Percentiles rank a stretch among this genome's conserved stretches.
phyloP scores from a whole-genome alignment of 92 coral and sea anemone genomes.

The Micromussa lordhowensis region DNA sequence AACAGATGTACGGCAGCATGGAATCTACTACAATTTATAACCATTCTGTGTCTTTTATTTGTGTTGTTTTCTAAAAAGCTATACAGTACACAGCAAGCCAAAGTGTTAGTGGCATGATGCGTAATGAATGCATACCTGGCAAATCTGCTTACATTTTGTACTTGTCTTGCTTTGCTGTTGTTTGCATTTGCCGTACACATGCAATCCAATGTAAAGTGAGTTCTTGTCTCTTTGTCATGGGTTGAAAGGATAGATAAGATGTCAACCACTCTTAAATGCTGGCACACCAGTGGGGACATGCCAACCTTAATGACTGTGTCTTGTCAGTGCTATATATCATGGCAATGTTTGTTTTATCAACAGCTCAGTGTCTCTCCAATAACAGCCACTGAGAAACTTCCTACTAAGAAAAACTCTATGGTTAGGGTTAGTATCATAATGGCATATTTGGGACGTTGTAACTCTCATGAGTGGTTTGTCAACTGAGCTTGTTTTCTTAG shows the following conservation, averaged over 20 bases:
- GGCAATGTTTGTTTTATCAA: background rate
- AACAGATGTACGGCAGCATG: no score
- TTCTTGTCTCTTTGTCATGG: background rate
- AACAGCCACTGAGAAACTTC: background rate
- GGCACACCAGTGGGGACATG: no score
- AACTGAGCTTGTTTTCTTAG: no score
- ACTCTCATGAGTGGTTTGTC: background rate
- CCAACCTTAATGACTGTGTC: background rate
- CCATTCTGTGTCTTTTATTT: no score
- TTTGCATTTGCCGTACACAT: background rate
- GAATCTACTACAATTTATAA: no score
- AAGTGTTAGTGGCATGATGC: no score
- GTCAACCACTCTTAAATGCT: no score
- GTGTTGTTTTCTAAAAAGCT: no score
- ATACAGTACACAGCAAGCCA: no score
- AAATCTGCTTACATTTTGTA: no score
- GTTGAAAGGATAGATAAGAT: background rate
- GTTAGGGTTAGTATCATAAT: background rate
- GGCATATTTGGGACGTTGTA: background rate
- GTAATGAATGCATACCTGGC: no score
- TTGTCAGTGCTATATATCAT: background rate
- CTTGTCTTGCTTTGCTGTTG: background rate
- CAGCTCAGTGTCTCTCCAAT: slow-evolving; percentile 21
- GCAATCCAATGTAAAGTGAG: background rate
- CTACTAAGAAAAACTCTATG: background rate